A percentile compares a stretch with the other conserved stretches of the same genome.
Conservation (phyloP, 2,888 invertebrate genomes). For the Eueremaeus valkanovi region DNA sequence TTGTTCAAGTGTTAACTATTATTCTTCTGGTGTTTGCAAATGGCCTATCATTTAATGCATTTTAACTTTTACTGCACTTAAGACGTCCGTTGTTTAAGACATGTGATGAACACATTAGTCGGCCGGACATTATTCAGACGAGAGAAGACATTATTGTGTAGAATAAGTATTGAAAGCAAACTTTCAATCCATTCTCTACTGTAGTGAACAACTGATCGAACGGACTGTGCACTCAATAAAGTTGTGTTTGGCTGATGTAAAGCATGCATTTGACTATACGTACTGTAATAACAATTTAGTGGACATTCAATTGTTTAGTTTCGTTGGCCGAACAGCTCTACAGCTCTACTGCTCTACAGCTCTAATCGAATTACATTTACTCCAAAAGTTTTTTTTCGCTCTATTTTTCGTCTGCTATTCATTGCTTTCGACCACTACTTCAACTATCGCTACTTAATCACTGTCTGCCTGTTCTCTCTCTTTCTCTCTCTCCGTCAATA, state of each 20-base stretch:
- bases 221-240: background rate
- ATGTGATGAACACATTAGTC: background rate
- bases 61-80: background rate
- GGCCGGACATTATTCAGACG: background rate
- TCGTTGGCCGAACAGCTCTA: too few species aligned
- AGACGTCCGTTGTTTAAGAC: background rate
- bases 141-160: background rate
- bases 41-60: slow-evolving; percentile 1
- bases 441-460: background rate
- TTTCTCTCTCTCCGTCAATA: background rate
- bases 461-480: background rate
- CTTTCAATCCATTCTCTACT: too few species aligned
- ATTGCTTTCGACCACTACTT: background rate
- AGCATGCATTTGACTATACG: background rate
- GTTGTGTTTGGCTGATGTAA: background rate
- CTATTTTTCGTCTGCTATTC: background rate
- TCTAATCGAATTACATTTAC: slow-evolving; percentile 1
- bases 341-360: background rate
- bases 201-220: background rate
- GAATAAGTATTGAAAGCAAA: background rate
- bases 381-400: background rate
- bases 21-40: background rate
- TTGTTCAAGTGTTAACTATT: too few species aligned
- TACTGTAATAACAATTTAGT: background rate
- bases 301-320: background rate